Base-by-base conservation (phyloP, 2,797 vertebrate genomes). In the Pantherophis alleghaniensis region DNA sequence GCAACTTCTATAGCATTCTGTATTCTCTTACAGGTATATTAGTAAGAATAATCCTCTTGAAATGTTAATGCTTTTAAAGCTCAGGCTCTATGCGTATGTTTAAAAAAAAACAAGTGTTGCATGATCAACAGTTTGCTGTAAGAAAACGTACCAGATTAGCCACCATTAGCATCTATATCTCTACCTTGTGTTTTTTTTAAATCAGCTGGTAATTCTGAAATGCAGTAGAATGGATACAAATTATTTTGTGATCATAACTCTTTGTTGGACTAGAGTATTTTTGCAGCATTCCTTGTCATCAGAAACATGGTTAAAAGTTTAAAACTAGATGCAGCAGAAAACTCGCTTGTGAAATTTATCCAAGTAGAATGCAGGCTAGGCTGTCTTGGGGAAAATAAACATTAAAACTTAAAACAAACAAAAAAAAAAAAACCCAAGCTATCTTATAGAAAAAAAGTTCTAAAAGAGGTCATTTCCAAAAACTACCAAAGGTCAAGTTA, bases 251-350 rank as follows among this genome's bases (percentile, higher is more conserved):
- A 98, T 99, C 98, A 98, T 98, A 98, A 98, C 97, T 98, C 99
- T 98, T 98, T 99, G 98, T 99, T 99, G 98, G 98, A 99, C 98
- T 99, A 98, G 98, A 98, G 98, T 98, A 98, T 98, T 98, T 98
- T 98, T 98, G 98, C 99, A 99, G 98, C 99, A 99, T 99, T 99
- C 98, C 98, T 99, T 98, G 98, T 99, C 99, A 98, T 99, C 99
- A 98, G 98, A 99, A 98, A 98, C 98, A 98, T 99, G 98, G 98
- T 99, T 99, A 98, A 98, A 93, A 99, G 98, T 98, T 98, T 97
- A 98, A 98, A 98, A 98, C 95, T 98, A 98, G 98, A 98, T 97
- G 97, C 98, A 97, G 98, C 98, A 96, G 96, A 98, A 97, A 98
- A 97, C 97, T 98, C 98, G 98, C 98, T 98, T 98, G 98, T 98